Evolutionary conservation across 2,888 invertebrate genomes (phyloP), one percentile per base, ranked within the genome.

Genomic region (Eilema sororculum): DNA sequence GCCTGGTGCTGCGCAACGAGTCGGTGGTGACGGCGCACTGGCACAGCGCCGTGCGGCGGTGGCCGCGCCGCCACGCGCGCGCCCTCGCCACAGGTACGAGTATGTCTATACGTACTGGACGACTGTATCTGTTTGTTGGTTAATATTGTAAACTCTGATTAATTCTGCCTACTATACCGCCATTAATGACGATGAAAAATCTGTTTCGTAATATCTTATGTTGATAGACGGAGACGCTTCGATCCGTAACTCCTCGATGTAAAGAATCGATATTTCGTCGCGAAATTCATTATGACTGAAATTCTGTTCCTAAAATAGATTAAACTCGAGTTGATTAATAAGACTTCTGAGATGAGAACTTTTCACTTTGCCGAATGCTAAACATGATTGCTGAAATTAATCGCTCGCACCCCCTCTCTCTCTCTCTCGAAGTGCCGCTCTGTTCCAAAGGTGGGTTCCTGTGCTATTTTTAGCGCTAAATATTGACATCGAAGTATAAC

Each of bases 1-100:
- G 73, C 5, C 9, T 93, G 30, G 71, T 72, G 3, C 63, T 93
- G 16, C 88, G 86, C 61, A 92, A 92, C 80, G 81, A 81, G 75
- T 89, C 89, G 1, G 80, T 77, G 71, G 71, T 88, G 78, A 70
- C 83, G 1, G 87, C 86, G 30, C 78, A 71, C 20, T 93, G 91
- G 91, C 75, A 76, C 46, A 67, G 82, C 16, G 69, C 78, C 13
- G 78, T 89, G 37, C 82, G 92, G 2, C 80, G 85, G 67, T 88
- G 87, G 87, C 87, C 88, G 3, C 75, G 87, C 3, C 28, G 0
- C 0, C 85, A 72, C 56, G 60, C 4, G 46, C 68, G 79, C 30
- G 76, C 79, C 0, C 71, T 84, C 3, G 52, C 60, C 0, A 12
- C 77, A 69, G 87, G 84, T 86, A 67, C 20, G 46, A 10, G n/a